Conservation (phyloP, 2,797 vertebrate species). For the Peromyscus eremicus region DNA sequence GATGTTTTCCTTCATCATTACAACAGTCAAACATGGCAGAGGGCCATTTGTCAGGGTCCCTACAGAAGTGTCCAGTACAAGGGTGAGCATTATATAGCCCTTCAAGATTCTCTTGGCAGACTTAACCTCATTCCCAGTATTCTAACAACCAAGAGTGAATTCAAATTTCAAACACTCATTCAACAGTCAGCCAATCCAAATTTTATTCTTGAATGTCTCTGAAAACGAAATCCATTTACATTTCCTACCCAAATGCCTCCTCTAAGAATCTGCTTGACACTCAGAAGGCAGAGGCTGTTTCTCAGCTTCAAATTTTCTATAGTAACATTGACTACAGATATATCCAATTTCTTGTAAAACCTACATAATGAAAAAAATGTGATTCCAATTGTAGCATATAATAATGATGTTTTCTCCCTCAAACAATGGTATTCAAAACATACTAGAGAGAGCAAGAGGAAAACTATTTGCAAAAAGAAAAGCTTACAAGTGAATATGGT, state of each 20-base stretch:
- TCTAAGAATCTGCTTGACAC: neutral
- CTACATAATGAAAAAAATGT: neutral
- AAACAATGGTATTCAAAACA: slow-evolving; percentile 55
- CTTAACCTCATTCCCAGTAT: neutral
- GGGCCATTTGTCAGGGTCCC: neutral
- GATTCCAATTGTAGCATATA: neutral
- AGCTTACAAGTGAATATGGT: neutral
- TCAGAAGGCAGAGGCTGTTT: neutral
- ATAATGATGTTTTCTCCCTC: slow-evolving; percentile 9
- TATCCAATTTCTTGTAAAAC: slow-evolving; percentile 15
- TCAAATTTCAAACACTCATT: slow-evolving; percentile 27
- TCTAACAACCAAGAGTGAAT: neutral
- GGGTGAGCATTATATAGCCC: neutral
- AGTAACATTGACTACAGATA: slow-evolving; percentile 10
- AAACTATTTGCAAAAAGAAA: slow-evolving; percentile 54
- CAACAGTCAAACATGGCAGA: neutral
- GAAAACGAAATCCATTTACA: neutral
- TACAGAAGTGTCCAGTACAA: neutral
- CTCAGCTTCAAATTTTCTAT: slow-evolving; percentile 41
- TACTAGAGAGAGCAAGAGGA: neutral
- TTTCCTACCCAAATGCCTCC: neutral
- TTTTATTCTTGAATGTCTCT: neutral
- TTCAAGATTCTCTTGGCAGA: slow-evolving; percentile 41
- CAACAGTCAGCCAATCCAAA: slow-evolving; percentile 28
- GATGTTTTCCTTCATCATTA: neutral